Base-by-base conservation (phyloP, 2,888 invertebrate genomes). In the Hirtodrosophila histrioides region DNA sequence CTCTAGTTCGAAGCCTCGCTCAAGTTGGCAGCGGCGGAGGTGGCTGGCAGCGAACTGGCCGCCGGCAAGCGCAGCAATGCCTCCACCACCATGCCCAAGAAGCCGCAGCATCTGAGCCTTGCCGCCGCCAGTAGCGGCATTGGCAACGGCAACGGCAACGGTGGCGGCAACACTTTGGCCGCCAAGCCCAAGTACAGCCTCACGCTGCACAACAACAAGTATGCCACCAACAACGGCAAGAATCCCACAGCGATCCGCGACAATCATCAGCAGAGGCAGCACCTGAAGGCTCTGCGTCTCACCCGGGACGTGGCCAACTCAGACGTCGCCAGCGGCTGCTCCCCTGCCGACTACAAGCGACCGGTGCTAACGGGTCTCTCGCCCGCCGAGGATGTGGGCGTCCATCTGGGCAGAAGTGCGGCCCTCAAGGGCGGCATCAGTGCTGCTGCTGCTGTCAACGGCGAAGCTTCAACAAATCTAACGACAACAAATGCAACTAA, bases 1-100 rank as follows among this genome's bases (percentile, higher is more conserved):
- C 91, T 91, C 85, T 91, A 91, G 91, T 91, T 91, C 91, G 89
- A 90, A 88, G 84, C 87, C 65, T 75, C 86, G 54, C 85, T 85
- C 23, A 81, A 85, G 79, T 70, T 85, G 79, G 86, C 86, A 69
- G 71, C 79, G 40, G 72, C 66, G 44, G 67, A 68, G 58, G 66
- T 62, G 40, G 39, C 44, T 37, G 55, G 68, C 61, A 40, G 65
- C 37, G 67, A 57, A 45, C 45, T 51, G 39, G 35, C 50, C 9
- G 50, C 10, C 35, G 4, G 33, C 33, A 57, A 67, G 4, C 66
- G 64, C 43, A 43, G 4, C 56, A 67, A 31, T 27, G 45, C 50
- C 54, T 39, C 69, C 48, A 87, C 79, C 36, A 89, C 88, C 17
- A 87, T 89, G 89, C 89, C 89, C 55, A 84, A 70, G 70, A 89